These are phyloP conservation scores for Tinamus major DNA, from an alignment of 2,797 vertebrate genomes.

Conservation along the genomic window DNA sequence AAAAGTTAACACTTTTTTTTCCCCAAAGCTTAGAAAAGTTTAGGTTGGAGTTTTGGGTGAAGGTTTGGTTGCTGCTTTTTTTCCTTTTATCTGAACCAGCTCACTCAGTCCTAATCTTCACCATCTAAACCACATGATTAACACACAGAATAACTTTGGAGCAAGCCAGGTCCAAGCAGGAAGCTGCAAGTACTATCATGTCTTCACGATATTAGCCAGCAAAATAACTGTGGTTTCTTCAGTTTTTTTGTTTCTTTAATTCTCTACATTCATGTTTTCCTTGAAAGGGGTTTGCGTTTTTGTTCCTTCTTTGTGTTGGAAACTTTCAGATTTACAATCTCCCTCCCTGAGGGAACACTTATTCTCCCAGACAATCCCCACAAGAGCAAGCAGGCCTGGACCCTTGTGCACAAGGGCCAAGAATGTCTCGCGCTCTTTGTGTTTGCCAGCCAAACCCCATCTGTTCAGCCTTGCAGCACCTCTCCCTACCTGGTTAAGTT, in stretches of 20 bases:
- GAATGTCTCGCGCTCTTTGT: background rate
- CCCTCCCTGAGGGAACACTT: background rate
- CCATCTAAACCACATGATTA: slow-evolving; percentile 79
- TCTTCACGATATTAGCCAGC: slow-evolving; percentile 62
- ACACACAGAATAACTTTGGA: slow-evolving; percentile 75
- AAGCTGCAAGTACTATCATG: slow-evolving; percentile 75
- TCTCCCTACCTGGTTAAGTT: background rate
- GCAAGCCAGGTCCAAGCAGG: slow-evolving; percentile 72
- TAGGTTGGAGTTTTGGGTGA: slow-evolving; percentile 35
- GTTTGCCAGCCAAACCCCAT: background rate
- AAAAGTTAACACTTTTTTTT: background rate
- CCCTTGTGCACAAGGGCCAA: rapidly evolving
- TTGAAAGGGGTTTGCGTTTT: slow-evolving; percentile 39
- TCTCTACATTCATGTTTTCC: slow-evolving; percentile 41
- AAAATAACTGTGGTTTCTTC: slow-evolving; percentile 73
- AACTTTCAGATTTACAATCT: background rate
- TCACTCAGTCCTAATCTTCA: slow-evolving; percentile 71
- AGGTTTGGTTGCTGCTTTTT: slow-evolving; percentile 49
- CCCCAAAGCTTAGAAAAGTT: slow-evolving; percentile 49
- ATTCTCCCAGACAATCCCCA: background rate
- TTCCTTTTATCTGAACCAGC: slow-evolving; percentile 71
- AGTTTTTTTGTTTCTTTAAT: background rate
- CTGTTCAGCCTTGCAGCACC: rapidly evolving
- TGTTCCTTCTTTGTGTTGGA: background rate
- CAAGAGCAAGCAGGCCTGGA: background rate